phyloP scores from a whole-genome alignment of 2,888 invertebrate genomes.

The Andrena minutula region DNA sequence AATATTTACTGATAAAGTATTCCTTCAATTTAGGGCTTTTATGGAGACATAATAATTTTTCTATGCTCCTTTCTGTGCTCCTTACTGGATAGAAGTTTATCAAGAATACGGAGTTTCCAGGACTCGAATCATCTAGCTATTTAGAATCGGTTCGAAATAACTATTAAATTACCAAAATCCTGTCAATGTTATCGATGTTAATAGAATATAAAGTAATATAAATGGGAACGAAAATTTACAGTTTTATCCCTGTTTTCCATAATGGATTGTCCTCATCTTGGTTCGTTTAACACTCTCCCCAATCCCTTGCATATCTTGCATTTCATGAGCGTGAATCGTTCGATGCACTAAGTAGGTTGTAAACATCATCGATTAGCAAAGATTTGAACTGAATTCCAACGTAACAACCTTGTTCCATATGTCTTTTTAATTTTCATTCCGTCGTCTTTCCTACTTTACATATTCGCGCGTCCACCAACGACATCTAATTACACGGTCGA shows the following conservation, averaged over 20 bases:
- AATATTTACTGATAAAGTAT: too few relatives aligned
- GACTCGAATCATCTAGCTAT: too few relatives aligned
- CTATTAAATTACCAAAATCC: too few relatives aligned
- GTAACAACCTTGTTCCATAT: conserved; percentile 63
- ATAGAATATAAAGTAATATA: too few relatives aligned
- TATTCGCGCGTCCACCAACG: conserved; percentile 40
- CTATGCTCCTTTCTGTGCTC: too few relatives aligned
- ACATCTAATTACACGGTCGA: conserved; percentile 50
- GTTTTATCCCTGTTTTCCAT: neutral
- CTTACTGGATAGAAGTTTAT: too few relatives aligned
- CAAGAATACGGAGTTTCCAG: too few relatives aligned
- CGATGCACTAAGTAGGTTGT: conserved; percentile 23
- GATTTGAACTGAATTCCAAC: conserved; percentile 31
- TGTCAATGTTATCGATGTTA: too few relatives aligned
- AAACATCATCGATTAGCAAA: conserved; percentile 39
- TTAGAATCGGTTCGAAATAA: too few relatives aligned
- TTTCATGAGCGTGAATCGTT: conserved; percentile 1
- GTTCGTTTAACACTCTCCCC: neutral
- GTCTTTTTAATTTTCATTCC: conserved; percentile 40
- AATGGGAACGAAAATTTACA: neutral
- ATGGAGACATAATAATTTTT: too few relatives aligned
- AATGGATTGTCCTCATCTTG: neutral
- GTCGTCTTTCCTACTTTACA: conserved; percentile 38
- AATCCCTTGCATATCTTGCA: neutral
- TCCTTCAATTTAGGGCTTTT: too few relatives aligned